These are phyloP conservation scores for Enteromius paludinosus DNA, from an alignment of 2,797 vertebrate genomes.

Conservation along the genomic window DNA sequence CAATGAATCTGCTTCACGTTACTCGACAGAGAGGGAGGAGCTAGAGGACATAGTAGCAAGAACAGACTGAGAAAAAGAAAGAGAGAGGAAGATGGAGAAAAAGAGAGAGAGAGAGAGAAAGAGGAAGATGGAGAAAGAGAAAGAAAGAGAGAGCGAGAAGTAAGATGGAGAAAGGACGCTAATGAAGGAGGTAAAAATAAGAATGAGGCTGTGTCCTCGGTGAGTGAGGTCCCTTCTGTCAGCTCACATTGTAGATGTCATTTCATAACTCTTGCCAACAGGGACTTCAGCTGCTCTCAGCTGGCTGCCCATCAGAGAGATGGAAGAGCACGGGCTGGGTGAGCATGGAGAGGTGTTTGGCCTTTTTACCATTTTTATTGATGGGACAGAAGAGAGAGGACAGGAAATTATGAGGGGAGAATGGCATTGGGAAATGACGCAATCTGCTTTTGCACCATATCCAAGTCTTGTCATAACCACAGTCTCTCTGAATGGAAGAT, in stretches of 20 bases:
- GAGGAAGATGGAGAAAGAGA: constrained; percentile 45
- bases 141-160: constrained; percentile 20
- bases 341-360: constrained; percentile 31
- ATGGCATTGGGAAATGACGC: constrained; percentile 18
- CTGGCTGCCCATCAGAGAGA: constrained; percentile 36
- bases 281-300: constrained; percentile 57
- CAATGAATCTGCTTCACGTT: constrained; percentile 53
- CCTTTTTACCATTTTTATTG: constrained; percentile 43
- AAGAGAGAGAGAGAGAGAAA: constrained; percentile 35
- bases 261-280: constrained; percentile 56
- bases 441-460: background rate
- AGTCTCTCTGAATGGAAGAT: background rate
- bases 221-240: constrained; percentile 61
- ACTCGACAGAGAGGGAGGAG: constrained; percentile 49
- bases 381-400: constrained; percentile 20
- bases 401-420: constrained; percentile 29
- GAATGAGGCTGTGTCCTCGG: constrained; percentile 68
- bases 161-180: constrained; percentile 43
- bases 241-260: constrained; percentile 51
- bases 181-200: constrained; percentile 68
- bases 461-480: constrained; percentile 5
- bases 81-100: constrained; percentile 36
- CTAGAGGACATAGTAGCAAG: constrained; percentile 39
- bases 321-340: constrained; percentile 7
- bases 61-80: constrained; percentile 52